These are phyloP conservation scores for Apamea anceps DNA, from an alignment of 2,888 invertebrate genomes.

Conservation along the genomic window DNA sequence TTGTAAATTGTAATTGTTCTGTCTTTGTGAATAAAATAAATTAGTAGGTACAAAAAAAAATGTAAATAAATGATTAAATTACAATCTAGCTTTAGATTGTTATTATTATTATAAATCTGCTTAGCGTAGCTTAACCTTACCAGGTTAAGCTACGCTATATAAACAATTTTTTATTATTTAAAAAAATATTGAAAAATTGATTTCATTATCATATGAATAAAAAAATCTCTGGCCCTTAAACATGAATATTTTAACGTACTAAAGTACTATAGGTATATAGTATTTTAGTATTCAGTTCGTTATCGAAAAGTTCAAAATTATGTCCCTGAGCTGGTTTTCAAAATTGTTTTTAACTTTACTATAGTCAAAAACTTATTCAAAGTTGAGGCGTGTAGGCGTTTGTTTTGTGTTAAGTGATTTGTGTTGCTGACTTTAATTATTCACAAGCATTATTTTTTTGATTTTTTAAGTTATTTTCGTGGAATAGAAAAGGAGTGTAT, in stretches of 20 bases:
- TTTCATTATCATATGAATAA: background rate
- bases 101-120: too few relatives aligned
- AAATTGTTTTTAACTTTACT: slow-evolving; percentile 21
- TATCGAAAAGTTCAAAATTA: slow-evolving; percentile 10
- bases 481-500: background rate
- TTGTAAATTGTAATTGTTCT: too few relatives aligned
- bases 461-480: background rate
- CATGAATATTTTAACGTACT: background rate
- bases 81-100: too few relatives aligned
- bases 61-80: too few relatives aligned
- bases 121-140: too few relatives aligned
- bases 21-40: too few relatives aligned
- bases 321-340: slow-evolving; percentile 13
- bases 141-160: too few relatives aligned
- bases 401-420: slow-evolving; percentile 7
- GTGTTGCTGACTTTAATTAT: slow-evolving; percentile 29
- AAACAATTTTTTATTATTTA: too few relatives aligned
- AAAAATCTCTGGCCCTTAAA: background rate
- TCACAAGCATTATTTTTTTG: background rate
- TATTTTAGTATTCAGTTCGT: slow-evolving; percentile 3
- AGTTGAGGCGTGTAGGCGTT: slow-evolving; percentile 14
- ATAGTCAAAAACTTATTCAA: slow-evolving; percentile 6
- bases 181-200: too few relatives aligned
- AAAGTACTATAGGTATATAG: too few relatives aligned
- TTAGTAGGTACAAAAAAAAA: too few relatives aligned